phyloP scores from a whole-genome alignment of 2,888 invertebrate species.

The Andrena haemorrhoa region DNA sequence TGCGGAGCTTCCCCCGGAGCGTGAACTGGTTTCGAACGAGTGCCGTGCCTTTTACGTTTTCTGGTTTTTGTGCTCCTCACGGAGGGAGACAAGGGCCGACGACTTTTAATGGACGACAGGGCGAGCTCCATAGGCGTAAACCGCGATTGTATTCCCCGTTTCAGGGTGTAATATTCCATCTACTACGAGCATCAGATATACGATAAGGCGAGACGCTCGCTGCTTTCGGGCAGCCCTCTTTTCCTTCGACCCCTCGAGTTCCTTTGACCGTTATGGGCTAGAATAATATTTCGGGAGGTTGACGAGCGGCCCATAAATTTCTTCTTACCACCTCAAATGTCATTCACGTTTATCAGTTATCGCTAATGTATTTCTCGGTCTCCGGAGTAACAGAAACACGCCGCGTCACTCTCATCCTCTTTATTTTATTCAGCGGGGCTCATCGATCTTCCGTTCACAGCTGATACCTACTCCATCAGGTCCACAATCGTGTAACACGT shows the following conservation, averaged over 20 bases:
- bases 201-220: conserved; percentile 16
- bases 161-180: conserved; percentile 47
- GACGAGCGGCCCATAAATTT: too few species aligned
- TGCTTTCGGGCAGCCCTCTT: background rate
- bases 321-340: too few species aligned
- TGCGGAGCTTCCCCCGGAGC: conserved; percentile 72
- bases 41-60: conserved; percentile 79
- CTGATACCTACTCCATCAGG: conserved; percentile 20
- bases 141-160: conserved; percentile 51
- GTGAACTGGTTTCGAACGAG: conserved; percentile 75
- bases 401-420: background rate
- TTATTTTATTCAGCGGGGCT: conserved; percentile 4
- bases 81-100: conserved; percentile 78
- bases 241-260: background rate
- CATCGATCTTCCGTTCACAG: conserved; percentile 23
- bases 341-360: background rate
- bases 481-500: conserved; percentile 19
- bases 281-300: conserved; percentile 9
- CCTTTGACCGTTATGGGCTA: conserved; percentile 14
- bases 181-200: conserved; percentile 16
- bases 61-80: conserved; percentile 76
- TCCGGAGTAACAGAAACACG: background rate
- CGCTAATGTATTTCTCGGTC: background rate
- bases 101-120: conserved; percentile 80
- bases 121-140: conserved; percentile 76